These are phyloP conservation scores for Montipora capricornis DNA, from an alignment of 64 coral and sea anemone species.

Conservation along the genomic window DNA sequence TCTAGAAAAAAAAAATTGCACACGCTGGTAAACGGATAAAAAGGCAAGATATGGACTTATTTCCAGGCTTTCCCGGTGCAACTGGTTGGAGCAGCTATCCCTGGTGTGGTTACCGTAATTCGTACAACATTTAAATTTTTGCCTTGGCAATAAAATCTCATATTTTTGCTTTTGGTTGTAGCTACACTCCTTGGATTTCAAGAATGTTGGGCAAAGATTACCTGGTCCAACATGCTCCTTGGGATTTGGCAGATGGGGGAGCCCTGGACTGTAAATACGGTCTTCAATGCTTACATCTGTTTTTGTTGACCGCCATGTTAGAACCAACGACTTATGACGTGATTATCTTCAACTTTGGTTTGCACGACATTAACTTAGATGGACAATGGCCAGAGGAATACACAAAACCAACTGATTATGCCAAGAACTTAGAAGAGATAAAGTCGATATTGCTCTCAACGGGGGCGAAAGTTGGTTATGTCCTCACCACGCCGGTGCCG, in stretches of 20 bases:
- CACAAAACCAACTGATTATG: constrained; percentile 28
- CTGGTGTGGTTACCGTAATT: no score
- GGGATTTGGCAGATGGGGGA: constrained; percentile 76
- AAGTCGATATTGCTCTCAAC: constrained; percentile 59
- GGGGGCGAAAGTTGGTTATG: constrained; percentile 69
- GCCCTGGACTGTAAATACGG: constrained; percentile 91
- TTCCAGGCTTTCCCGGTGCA: no score
- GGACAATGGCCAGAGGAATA: constrained; percentile 59
- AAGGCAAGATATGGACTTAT: no score
- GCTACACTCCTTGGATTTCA: constrained; percentile 73
- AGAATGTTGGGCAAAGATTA: constrained; percentile 49
- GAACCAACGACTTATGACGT: constrained; percentile 71
- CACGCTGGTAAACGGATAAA: no score
- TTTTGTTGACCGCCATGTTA: constrained; percentile 60
- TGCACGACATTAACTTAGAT: constrained; percentile 72
- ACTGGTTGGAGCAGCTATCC: no score
- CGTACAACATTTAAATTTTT: no score
- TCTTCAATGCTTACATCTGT: constrained; percentile 71
- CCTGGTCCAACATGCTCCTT: constrained; percentile 86
- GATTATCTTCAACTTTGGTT: constrained; percentile 92
- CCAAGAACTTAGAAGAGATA: constrained; percentile 45
- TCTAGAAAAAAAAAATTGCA: no score
- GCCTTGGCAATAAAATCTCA: background rate
- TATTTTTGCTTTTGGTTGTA: constrained; percentile 25
- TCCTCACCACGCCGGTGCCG: constrained; percentile 86